phyloP scores from a whole-genome alignment of 2,113 vertebrate genomes.

The Dromiciops gliroides region DNA sequence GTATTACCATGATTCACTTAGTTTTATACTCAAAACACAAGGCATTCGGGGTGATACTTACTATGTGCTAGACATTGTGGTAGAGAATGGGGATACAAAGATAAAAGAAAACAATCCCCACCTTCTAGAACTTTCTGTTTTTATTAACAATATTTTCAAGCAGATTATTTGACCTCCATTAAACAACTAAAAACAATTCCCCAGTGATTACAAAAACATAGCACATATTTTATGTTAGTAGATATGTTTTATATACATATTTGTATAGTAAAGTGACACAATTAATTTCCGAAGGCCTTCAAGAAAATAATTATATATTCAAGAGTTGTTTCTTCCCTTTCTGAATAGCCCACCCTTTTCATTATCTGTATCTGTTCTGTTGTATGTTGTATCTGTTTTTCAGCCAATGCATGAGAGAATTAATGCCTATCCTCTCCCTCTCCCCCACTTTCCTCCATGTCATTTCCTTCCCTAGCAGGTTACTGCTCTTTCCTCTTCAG shows the following conservation, averaged over 20 bases:
- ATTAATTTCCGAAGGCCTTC: slow-evolving; percentile 3
- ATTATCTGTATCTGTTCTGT: not conserved
- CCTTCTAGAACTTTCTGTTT: too few species aligned
- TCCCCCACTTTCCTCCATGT: not conserved
- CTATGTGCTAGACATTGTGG: not conserved
- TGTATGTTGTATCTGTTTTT: not conserved
- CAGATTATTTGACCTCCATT: not conserved
- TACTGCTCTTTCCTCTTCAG: slow-evolving; percentile 60
- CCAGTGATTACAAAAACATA: not conserved
- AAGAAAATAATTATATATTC: not conserved
- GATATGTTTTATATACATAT: not conserved
- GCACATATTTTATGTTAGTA: not conserved
- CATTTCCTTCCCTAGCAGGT: slow-evolving; percentile 28
- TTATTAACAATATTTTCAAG: not conserved
- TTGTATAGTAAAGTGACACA: slow-evolving; percentile 17
- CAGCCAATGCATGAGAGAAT: not conserved
- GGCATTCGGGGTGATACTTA: too few species aligned
- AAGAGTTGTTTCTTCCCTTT: not conserved
- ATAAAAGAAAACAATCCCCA: not conserved
- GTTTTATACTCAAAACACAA: not conserved
- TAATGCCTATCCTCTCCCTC: not conserved
- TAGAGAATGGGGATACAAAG: not conserved
- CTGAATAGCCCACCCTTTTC: not conserved
- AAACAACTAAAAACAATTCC: not conserved
- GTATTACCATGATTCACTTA: not conserved